These are phyloP conservation scores for Helicoverpa assulta DNA, from an alignment of 2,888 invertebrate genomes.

Conservation along the genomic window DNA sequence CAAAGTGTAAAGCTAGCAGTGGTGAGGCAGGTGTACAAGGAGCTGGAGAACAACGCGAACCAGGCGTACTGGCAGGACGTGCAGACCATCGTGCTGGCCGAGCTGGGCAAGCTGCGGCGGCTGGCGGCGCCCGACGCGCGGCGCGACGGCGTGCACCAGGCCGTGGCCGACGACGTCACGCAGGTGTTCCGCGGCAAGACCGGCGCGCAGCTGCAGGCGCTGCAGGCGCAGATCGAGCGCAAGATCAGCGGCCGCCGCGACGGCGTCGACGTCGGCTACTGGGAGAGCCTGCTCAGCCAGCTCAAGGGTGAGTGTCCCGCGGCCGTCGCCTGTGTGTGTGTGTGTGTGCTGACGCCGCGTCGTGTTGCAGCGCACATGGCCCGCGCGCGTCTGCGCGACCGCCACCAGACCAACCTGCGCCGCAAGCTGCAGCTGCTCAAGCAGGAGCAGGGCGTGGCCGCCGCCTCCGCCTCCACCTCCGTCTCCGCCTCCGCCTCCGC, in stretches of 20 bases:
- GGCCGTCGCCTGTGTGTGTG: too few species aligned
- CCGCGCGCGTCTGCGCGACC: slow-evolving; percentile 96
- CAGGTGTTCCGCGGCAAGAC: slow-evolving; percentile 93
- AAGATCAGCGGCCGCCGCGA: slow-evolving; percentile 96
- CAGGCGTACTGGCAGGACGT: slow-evolving; percentile 98
- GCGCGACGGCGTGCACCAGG: slow-evolving; percentile 96
- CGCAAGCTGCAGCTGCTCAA: slow-evolving; percentile 97
- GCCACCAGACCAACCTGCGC: slow-evolving; percentile 97
- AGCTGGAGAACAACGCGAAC: slow-evolving; percentile 97
- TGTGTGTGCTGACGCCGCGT: too few species aligned
- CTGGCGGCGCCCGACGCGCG: slow-evolving; percentile 91
- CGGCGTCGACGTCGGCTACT: slow-evolving; percentile 98
- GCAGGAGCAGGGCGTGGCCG: slow-evolving; percentile 92
- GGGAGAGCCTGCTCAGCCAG: slow-evolving; percentile 99
- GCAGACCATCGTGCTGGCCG: slow-evolving; percentile 98
- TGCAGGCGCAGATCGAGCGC: slow-evolving; percentile 95
- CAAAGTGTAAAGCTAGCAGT: background rate
- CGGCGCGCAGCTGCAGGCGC: slow-evolving; percentile 94
- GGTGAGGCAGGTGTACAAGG: slow-evolving; percentile 93
- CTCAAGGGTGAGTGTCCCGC: slow-evolving; percentile 91
- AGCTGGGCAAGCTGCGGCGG: slow-evolving; percentile 95
- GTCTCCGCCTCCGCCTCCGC: slow-evolving; percentile 29
- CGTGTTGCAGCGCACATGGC: slow-evolving; percentile 95
- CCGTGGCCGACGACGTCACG: slow-evolving; percentile 97
- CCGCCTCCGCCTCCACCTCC: slow-evolving; percentile 24